Conservation (phyloP, 1,140 invertebrate species). For the Drosophila bocki region DNA sequence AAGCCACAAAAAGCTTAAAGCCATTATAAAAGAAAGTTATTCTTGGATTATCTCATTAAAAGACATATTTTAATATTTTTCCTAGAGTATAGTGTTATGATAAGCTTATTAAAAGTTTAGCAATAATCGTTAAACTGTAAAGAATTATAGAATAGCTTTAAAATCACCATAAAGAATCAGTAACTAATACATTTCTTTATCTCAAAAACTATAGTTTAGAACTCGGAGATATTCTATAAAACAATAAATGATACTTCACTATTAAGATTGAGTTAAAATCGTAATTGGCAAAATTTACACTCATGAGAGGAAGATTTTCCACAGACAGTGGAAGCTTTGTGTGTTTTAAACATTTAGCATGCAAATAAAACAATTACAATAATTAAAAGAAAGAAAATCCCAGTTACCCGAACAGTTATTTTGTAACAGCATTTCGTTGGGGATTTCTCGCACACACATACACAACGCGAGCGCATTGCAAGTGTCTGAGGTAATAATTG, state of each 20-base stretch:
- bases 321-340: slow-evolving; percentile 54
- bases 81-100: background rate
- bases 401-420: slow-evolving; percentile 27
- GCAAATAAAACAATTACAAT: slow-evolving; percentile 63
- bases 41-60: background rate
- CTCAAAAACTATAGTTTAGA: no score
- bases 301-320: slow-evolving; percentile 13
- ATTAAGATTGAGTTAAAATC: background rate
- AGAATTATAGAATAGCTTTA: background rate
- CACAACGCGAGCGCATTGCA: slow-evolving; percentile 10
- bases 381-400: slow-evolving; percentile 37
- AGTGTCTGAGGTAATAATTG: slow-evolving; percentile 32
- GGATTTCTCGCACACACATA: slow-evolving; percentile 25
- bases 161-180: background rate
- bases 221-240: background rate
- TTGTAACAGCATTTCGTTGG: slow-evolving; percentile 29
- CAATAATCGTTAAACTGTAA: background rate
- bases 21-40: background rate
- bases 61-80: background rate
- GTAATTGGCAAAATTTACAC: slow-evolving; percentile 7
- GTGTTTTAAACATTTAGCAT: slow-evolving; percentile 43
- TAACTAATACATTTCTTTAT: background rate
- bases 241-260: background rate
- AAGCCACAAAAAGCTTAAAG: background rate
- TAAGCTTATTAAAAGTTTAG: background rate